These are phyloP conservation scores for Sprattus sprattus DNA, from an alignment of 2,113 vertebrate genomes.

Conservation along the genomic window DNA sequence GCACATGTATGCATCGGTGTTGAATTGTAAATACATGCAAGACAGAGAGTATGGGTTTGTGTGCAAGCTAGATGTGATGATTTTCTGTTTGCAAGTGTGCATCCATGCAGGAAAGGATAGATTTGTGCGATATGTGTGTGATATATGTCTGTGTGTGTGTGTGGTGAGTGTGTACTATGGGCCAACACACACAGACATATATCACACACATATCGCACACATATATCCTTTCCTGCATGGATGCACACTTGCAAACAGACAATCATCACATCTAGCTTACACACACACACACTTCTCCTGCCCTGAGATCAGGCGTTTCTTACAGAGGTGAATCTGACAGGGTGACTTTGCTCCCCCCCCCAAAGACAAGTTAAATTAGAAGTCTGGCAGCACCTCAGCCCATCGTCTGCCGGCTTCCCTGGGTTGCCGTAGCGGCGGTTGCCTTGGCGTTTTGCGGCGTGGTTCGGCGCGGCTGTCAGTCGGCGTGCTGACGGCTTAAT, in stretches of 20 bases:
- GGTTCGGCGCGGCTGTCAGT: slow-evolving; percentile 84
- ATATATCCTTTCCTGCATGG: no score
- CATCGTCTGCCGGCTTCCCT: slow-evolving; percentile 88
- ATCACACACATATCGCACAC: neutral
- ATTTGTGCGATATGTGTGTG: no score
- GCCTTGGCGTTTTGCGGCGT: slow-evolving; percentile 26
- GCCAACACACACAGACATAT: slow-evolving; percentile 24
- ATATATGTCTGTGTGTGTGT: neutral
- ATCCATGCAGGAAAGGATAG: no score
- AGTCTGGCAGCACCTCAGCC: slow-evolving; percentile 90
- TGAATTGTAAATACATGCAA: no score
- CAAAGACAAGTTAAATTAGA: slow-evolving; percentile 98
- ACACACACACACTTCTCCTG: neutral
- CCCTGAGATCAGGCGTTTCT: no score
- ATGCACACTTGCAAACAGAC: no score
- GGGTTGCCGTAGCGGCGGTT: slow-evolving; percentile 79
- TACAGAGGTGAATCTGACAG: no score
- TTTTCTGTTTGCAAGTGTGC: no score
- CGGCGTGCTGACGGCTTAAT: slow-evolving; percentile 97
- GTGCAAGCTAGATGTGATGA: slow-evolving; percentile 2
- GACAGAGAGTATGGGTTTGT: neutral
- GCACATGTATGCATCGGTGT: no score
- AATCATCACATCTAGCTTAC: neutral
- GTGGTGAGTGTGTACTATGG: slow-evolving; percentile 3
- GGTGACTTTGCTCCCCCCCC: slow-evolving; percentile 6